Evolutionary conservation across 2,113 vertebrate genomes (phyloP).

Genomic region (Sclerurus mexicanus): DNA sequence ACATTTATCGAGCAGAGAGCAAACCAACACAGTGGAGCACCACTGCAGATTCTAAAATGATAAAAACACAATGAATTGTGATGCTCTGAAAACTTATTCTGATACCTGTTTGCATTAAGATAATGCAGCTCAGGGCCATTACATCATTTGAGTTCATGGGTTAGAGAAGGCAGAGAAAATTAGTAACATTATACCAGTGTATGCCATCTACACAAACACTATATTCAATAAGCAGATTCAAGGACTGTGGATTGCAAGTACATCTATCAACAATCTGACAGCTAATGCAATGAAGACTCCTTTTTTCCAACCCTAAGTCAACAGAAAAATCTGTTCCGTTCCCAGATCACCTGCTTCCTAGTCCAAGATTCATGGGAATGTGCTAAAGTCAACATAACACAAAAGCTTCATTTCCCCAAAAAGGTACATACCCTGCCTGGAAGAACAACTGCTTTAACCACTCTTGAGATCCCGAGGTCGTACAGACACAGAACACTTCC

Average conservation of each 20-base stretch:
- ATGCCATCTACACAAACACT: background rate
- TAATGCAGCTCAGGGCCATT: background rate
- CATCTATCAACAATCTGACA: background rate
- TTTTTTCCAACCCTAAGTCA: background rate
- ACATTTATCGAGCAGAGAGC: accelerated
- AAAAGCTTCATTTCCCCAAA: background rate
- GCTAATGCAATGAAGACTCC: background rate
- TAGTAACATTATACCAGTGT: background rate
- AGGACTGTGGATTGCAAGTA: background rate
- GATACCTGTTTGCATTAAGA: background rate
- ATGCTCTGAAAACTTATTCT: background rate
- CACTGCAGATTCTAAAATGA: background rate
- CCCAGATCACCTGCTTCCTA: background rate
- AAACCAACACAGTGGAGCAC: background rate
- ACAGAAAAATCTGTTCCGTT: background rate
- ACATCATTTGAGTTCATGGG: background rate
- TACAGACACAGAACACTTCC: slow-evolving; percentile 93
- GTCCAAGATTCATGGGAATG: background rate
- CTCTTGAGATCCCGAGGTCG: slow-evolving; percentile 87
- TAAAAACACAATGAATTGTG: background rate
- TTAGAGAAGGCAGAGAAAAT: background rate
- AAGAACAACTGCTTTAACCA: slow-evolving; percentile 92
- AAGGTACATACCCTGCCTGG: slow-evolving; percentile 85
- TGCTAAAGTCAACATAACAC: background rate
- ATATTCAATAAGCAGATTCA: background rate